Percentiles rank a stretch among this genome's conserved stretches.
These are phyloP conservation scores for Myotis davidii DNA, from an alignment of 2,113 vertebrate genomes.

Conservation along the genomic window DNA sequence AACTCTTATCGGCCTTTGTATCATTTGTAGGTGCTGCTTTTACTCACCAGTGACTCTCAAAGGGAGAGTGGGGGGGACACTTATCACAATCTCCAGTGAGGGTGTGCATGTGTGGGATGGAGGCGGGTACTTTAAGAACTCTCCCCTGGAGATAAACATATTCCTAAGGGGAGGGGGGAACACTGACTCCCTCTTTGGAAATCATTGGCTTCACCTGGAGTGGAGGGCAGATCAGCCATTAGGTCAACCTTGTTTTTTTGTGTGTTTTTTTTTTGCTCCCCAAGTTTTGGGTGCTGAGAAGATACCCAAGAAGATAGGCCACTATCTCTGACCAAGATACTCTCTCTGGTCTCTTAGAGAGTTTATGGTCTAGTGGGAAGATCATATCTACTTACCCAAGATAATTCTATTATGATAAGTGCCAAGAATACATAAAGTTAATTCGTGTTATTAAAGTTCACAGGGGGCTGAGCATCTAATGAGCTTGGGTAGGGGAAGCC, in stretches of 20 bases:
- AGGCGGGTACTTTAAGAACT: not conserved
- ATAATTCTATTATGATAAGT: slow-evolving; percentile 36
- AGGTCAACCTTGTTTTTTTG: not conserved
- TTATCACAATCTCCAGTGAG: not conserved
- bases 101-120: not conserved
- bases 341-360: slow-evolving; percentile 19
- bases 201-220: not conserved
- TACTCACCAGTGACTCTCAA: not conserved
- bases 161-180: not conserved
- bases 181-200: not conserved
- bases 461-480: not conserved
- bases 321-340: not conserved
- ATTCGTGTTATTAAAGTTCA: not conserved
- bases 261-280: not conserved
- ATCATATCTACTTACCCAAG: slow-evolving; percentile 57
- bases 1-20: not conserved
- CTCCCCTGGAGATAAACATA: not conserved
- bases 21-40: rapidly evolving
- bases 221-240: not conserved
- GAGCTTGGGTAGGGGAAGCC: not conserved
- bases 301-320: not conserved
- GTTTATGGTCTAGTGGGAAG: slow-evolving; percentile 60
- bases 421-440: not conserved
- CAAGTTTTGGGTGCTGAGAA: not conserved
- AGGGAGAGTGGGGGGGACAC: not conserved